Evolutionary conservation across 2,113 vertebrate genomes (phyloP), one percentile per base, ranked within the genome.

Genomic region (Neodon shergylaensis): DNA sequence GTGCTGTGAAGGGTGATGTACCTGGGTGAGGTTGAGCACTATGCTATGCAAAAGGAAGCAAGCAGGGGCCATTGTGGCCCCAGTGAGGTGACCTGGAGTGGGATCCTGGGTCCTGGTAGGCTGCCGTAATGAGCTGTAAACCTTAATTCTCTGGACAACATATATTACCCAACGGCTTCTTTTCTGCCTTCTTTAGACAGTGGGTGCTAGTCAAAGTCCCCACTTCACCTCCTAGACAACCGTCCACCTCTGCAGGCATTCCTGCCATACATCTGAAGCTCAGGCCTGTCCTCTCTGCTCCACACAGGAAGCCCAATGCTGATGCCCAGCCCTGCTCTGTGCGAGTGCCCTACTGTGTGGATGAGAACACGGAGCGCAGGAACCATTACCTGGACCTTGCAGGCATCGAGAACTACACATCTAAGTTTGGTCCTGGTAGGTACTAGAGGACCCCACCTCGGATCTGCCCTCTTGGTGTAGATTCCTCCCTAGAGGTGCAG

Each of bases 311-410:
- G 78, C 98, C 98, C 77, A 98, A 78, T 31, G 95, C 92, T 1
- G 98, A 98, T 26, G 88, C 97, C 1, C 97, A 81, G 44, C 44
- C 88, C 77, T 97, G 94, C 77, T 2, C 91, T 0, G 82, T 63
- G 26, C 98, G 98, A 68, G 98, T 98, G 5, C 98, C 98, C 87
- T 99, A 99, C 98, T 98, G 99, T 76, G 98, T 99, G 95, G 99
- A 99, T 16, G 99, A 99, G 97, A 99, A 99, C 97, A 99, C 99
- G 0, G 99, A 99, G 97, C 98, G 99, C 92, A 98, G 99, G 96
- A 99, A 99, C 98, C 99, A 99, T 98, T 99, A 99, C 96, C 98
- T 99, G 97, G 99, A 99, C 97, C 98, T 99, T 74, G 99, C 99
- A 0, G 99, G 99, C 11, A 99, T 99, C 2, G 99, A 99, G 96